These are phyloP conservation scores for Oxytorus armatus DNA, from an alignment of 2,888 invertebrate genomes.

Conservation along the genomic window DNA sequence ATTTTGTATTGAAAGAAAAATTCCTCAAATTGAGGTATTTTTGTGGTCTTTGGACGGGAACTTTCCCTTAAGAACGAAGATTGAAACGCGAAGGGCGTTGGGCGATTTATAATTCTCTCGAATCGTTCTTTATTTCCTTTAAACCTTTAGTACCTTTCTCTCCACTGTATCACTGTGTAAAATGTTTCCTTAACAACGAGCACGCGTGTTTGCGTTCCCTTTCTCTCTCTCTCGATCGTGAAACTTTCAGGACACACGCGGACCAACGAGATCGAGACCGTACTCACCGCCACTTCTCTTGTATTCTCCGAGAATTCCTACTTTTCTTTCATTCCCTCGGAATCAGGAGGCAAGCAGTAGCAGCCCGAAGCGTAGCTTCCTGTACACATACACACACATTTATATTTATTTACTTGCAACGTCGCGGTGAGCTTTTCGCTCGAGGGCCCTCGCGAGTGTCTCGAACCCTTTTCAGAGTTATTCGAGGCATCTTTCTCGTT, in stretches of 20 bases:
- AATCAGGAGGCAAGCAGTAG: constrained; percentile 18
- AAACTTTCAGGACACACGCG: constrained; percentile 42
- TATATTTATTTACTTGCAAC: constrained; percentile 28
- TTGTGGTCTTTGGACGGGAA: no score
- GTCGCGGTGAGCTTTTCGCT: constrained; percentile 15
- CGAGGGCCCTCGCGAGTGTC: background rate
- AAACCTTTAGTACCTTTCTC: constrained; percentile 40
- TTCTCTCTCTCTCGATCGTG: constrained; percentile 12
- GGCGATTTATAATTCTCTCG: constrained; percentile 61
- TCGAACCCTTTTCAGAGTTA: constrained; percentile 21
- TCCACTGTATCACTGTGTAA: constrained; percentile 19
- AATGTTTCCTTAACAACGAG: constrained; percentile 23
- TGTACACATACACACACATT: constrained; percentile 32
- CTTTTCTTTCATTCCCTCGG: constrained; percentile 38
- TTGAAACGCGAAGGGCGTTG: constrained; percentile 37
- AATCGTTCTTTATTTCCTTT: constrained; percentile 53
- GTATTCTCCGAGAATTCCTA: constrained; percentile 38
- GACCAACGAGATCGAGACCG: constrained; percentile 32
- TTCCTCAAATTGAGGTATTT: no score
- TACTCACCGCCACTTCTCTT: constrained; percentile 21
- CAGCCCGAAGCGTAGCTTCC: constrained; percentile 36
- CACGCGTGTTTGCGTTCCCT: constrained; percentile 46
- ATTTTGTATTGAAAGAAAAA: no score
- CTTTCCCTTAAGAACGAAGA: no score
- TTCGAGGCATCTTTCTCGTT: constrained; percentile 25